Evolutionary conservation across 2,113 vertebrate species (phyloP).

Genomic region (Myiozetetes cayanensis): DNA sequence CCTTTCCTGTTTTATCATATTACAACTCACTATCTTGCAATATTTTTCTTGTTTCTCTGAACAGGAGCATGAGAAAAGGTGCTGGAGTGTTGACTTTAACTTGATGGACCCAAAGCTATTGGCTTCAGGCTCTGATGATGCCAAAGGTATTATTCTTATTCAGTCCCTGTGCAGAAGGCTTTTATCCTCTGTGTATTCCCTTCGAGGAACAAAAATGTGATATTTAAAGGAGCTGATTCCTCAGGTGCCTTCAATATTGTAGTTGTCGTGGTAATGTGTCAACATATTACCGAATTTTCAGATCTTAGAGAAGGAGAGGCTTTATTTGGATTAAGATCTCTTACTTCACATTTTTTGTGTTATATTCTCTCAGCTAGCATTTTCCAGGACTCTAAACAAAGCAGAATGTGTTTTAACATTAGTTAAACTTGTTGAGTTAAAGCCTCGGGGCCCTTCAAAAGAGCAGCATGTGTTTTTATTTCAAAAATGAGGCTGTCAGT

Average conservation of each 20-base stretch:
- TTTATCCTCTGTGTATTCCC: background rate
- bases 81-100: slow-evolving; percentile 99
- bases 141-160: slow-evolving; percentile 86
- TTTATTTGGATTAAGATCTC: slow-evolving; percentile 19
- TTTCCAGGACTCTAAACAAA: background rate
- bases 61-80: slow-evolving; percentile 98
- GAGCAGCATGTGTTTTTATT: slow-evolving; percentile 7
- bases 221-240: background rate
- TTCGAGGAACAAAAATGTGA: background rate
- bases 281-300: background rate
- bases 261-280: background rate
- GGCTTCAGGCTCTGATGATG: slow-evolving; percentile 98
- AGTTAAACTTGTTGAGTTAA: slow-evolving; percentile 10
- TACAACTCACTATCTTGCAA: background rate
- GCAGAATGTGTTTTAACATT: background rate
- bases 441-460: background rate
- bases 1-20: background rate
- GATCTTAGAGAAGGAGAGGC: background rate
- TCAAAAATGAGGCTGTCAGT: background rate
- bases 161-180: background rate
- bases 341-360: background rate
- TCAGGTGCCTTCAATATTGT: background rate
- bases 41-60: slow-evolving; percentile 41
- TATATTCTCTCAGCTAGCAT: background rate
- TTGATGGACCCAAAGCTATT: slow-evolving; percentile 98